Base-by-base conservation (phyloP, 2,888 invertebrate species). In the Sturmia bella region DNA sequence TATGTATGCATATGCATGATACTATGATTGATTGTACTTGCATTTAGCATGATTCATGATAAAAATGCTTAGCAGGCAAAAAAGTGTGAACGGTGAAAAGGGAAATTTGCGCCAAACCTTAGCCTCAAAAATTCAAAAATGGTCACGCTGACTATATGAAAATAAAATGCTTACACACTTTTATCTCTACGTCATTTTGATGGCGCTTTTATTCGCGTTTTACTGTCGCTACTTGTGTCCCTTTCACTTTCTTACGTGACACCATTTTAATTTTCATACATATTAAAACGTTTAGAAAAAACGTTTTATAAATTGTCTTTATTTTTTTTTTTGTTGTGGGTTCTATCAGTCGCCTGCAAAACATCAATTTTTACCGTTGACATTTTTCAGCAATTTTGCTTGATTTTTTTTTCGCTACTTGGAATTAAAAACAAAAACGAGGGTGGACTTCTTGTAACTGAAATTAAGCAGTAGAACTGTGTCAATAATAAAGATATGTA, bases 201-300 rank as follows among this genome's bases (percentile, higher is more conserved):
- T 11, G 45, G 13, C 61, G 75, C 68, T n/a, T 72, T 72, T 66
- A 56, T 72, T 32, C 17, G 17, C 61, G 12, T 73, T 73, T 77
- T 72, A 41, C 70, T 63, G 19, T 45, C 41, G 21, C 27, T 68
- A 17, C 21, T 70, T 43, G 52, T 39, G 41, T 69, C 66, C 78
- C 78, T 78, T 78, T 78, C 78, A 78, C 78, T 78, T 78, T 76
- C 24, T 68, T 81, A 80, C 80, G 76, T 81, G 80, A 76, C 80
- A 68, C 68, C 72, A 68, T 81, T 81, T 68, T 39, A 57, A 52
- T 64, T 21, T 11, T 7, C 24, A 61, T 69, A 41, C 32, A 17
- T 48, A 41, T 13, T 21, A 41, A 50, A 43, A 21, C 21, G n/a
- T 54, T 61, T 19, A 4, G 7, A 19, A 70, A 56, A 54, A 52